Base-by-base conservation (phyloP, 1,140 invertebrate genomes). In the Brachionus rotundiformis region DNA sequence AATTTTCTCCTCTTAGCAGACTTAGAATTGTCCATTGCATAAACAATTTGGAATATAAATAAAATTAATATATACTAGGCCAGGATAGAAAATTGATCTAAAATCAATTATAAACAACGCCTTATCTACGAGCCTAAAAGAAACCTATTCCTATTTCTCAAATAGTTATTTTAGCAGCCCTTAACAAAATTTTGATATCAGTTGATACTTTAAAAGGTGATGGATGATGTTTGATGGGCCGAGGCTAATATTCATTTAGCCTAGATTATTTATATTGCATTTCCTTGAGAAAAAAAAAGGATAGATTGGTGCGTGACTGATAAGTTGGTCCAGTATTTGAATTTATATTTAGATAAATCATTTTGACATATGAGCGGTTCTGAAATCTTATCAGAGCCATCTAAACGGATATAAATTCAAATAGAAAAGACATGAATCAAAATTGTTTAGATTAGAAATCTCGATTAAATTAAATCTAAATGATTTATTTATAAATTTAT, bases 351-450 rank as follows among this genome's bases (percentile, higher is more conserved):
- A 54, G 47, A 54, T 54, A 54, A 54, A 19, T 54, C n/a, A 41
- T 41, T 13, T 54, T 54, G 47, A 54, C 47, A 25, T 54, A 54
- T 54, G 47, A 54, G 19, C 47, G 47, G 8, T 54, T 54, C 47
- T 54, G 16, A 54, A 19, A 54, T 54, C 47, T 54, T 54, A 54
- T 54, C 47, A 54, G 19, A 54, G 47, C 8, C 47, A 29, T 63
- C 29, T 13, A 29, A 3, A 29, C 61, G 61, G 29, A 63, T 63
- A 63, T 33, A 63, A n/a, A n/a, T n/a, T n/a, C n/a, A n/a, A n/a
- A 63, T 33, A 13, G 11, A 63, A 63, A 63, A 63, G 61, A 63
- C 61, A 63, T 63, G 61, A 63, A 63, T 63, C 61, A 63, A 63
- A 63, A 63, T 63, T 63, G 61, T 63, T 63, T 63, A 63, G 25